Evolutionary conservation across 1,140 invertebrate species (phyloP), one percentile per base, ranked within the genome.

Genomic region (Charaxes varanes): DNA sequence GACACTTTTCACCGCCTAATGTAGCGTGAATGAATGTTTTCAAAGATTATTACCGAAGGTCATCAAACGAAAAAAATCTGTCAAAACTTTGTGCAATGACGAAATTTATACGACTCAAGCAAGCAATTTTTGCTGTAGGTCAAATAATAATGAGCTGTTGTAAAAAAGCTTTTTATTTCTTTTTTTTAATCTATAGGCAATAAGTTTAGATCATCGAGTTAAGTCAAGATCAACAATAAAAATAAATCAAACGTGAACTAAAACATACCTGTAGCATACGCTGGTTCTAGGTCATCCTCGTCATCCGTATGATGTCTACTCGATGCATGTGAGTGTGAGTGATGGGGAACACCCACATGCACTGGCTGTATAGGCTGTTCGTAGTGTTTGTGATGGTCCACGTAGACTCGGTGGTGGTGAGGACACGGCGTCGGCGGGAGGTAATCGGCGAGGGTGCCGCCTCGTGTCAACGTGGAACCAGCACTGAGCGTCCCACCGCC

Each of bases 231-330:
- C 6, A 7, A 22, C 21, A 2, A 8, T 22, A 22, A 22, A 22
- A 22, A n/a, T n/a, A 8, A 22, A 8, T 22, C 2, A 22, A 3
- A 2, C 6, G 6, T 21, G 11, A 14, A 37, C 14, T 23, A 24
- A 15, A 21, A 22, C 44, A 54, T 68, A 85, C 83, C 83, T 84
- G 83, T 85, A 38, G 83, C 83, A 35, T 85, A 85, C 6, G 80
- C 73, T 15, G 84, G 84, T 51, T 85, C 84, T 11, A 83, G 55
- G 52, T 85, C 84, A 38, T 85, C 84, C 22, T 85, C 84, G 33
- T 83, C 79, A 26, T 81, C 76, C 2, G 76, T 80, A 45, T 83
- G 79, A 31, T 79, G 76, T 45, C 73, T 58, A 50, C 73, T 78
- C 23, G 73, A 78, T 11, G 67, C 71, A 49, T 69, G 78, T 30